Base-by-base conservation (phyloP, 2,797 vertebrate genomes). In the Fistularia tabacaria region DNA sequence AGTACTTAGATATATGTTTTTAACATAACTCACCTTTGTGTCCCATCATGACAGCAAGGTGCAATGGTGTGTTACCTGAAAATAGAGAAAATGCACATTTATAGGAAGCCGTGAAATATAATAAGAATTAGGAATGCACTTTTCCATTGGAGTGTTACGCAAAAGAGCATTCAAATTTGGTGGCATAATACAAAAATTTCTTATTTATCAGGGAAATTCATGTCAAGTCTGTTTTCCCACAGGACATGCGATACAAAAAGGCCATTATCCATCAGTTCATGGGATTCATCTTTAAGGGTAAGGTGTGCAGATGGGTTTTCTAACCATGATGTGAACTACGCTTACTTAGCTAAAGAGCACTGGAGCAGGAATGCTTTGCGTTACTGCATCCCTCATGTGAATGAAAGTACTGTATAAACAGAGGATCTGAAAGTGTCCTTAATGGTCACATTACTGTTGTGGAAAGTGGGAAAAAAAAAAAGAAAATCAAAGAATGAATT, bases 1-100 rank as follows among this genome's bases (percentile, higher is more conserved):
- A 57, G 45, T 46, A 54, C 0, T 15, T 25, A 11, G 45, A 55
- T 36, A n/a, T n/a, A 15, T 7, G 9, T 53, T 41, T 54, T 58
- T 8, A 62, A 43, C 14, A 63, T 57, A 37, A 88, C 95, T 88
- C 83, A 98, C 97, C 97, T 95, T 99, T 99, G 86, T 99, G 92
- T 51, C 97, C 97, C 93, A 98, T 91, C 97, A 98, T 99, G 77
- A 99, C 94, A 81, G 97, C 97, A 44, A 99, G 95, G 84, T 99
- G 97, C 79, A 99, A 87, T 49, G 97, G 97, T 71, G 97, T 98
- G 85, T 99, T 99, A 89, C 97, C 97, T 99, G 79, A 52, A 14
- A 57, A 0, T 84, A 44, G 49, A 6, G 53, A 2, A 6, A 9
- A 73, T 53, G 57, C 10, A 11, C 10, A 55, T 44, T 10, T 54